Conservation (phyloP, 64 coral and sea anemone genomes). For the Platygyra sinensis region DNA sequence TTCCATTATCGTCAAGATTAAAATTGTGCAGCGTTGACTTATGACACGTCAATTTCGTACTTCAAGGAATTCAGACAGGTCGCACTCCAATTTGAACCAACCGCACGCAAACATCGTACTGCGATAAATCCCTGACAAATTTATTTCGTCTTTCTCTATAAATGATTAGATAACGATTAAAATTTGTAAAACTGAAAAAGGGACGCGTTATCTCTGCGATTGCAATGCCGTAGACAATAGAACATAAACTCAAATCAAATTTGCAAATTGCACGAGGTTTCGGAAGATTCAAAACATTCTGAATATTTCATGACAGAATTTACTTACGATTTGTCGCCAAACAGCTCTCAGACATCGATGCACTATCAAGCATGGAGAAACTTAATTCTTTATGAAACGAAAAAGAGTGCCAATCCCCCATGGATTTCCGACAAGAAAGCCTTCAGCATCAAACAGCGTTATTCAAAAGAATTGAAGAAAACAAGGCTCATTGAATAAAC, state of each 20-base stretch:
- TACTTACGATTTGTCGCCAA: neutral
- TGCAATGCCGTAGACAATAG: no score
- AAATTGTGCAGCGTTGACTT: neutral
- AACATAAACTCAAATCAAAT: neutral
- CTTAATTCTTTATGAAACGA: neutral
- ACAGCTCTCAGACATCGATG: no score
- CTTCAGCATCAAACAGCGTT: neutral
- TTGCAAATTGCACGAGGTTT: neutral
- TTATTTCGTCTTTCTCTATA: no score
- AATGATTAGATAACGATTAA: no score
- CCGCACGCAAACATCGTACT: neutral
- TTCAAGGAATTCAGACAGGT: neutral
- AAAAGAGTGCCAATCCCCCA: neutral
- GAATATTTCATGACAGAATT: no score
- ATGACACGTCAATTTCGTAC: conserved; percentile 7
- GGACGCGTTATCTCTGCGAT: no score
- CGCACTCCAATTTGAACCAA: neutral
- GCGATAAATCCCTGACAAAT: no score
- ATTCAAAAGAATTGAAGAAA: neutral
- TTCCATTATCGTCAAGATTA: conserved; percentile 7
- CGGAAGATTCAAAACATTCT: no score
- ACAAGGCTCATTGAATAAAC: neutral
- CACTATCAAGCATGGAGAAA: neutral
- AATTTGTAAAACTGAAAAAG: no score
- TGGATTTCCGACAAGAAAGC: neutral